Percentiles rank a stretch among this genome's conserved stretches.
Evolutionary conservation across 92 coral and sea anemone species (phyloP).

Genomic region (Parazoanthus swiftii): DNA sequence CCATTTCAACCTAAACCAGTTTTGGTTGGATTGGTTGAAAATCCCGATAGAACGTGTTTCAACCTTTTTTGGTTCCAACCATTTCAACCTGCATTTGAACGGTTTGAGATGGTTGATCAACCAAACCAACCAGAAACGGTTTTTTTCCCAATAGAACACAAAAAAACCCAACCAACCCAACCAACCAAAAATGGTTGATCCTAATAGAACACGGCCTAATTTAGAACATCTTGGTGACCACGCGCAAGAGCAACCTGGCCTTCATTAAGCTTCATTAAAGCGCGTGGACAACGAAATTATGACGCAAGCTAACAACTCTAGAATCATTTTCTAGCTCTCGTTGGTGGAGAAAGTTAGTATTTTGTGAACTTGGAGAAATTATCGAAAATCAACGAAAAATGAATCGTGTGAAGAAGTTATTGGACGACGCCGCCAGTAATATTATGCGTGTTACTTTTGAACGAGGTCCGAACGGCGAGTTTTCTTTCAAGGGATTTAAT

Average conservation of each 20-base stretch:
- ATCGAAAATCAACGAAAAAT: background rate
- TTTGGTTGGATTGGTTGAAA: no score
- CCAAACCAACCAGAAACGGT: no score
- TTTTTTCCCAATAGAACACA: no score
- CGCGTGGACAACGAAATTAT: constrained; percentile 30
- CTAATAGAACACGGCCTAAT: no score
- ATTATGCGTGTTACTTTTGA: constrained; percentile 36
- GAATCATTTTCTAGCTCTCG: constrained; percentile 11
- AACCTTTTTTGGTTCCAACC: no score
- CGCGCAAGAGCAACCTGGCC: background rate
- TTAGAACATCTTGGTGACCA: background rate
- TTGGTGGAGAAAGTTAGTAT: constrained; percentile 19
- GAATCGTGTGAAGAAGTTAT: constrained; percentile 27
- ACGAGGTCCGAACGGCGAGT: constrained; percentile 31
- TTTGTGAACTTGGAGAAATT: constrained; percentile 7
- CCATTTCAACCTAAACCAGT: no score
- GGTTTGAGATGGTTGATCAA: no score
- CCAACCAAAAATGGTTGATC: no score
- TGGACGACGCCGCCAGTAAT: constrained; percentile 29
- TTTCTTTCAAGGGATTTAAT: constrained; percentile 13
- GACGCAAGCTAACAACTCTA: constrained; percentile 21
- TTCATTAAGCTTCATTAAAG: background rate
- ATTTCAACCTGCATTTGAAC: no score
- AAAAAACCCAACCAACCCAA: no score
- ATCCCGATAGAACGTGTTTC: no score